Conservation (phyloP, 2,113 vertebrate genomes). For the Ceuthmochares aereus region DNA sequence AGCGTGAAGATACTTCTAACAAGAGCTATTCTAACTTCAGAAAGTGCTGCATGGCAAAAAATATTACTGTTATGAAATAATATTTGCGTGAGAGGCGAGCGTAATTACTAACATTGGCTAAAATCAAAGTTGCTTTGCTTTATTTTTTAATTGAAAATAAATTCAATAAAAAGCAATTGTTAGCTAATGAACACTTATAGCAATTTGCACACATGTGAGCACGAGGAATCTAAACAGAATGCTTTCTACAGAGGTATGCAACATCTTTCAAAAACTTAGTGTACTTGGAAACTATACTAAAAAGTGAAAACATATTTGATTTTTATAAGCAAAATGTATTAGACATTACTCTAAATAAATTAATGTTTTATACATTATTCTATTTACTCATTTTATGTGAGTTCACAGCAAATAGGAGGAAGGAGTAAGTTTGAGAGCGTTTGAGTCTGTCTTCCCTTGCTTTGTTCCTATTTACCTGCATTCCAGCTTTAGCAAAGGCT, state of each 20-base stretch:
- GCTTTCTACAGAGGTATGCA: not conserved
- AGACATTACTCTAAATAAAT: not conserved
- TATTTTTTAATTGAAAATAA: constrained; percentile 32
- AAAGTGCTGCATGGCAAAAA: constrained; percentile 27
- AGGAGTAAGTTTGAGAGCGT: not conserved
- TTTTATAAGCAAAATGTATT: not conserved
- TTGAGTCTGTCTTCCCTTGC: not conserved
- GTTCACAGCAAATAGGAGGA: not conserved
- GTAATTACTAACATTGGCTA: constrained; percentile 46
- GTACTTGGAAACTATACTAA: not conserved
- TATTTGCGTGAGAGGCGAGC: not conserved
- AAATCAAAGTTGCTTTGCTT: constrained; percentile 27
- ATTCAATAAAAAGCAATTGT: not conserved
- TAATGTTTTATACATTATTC: not conserved
- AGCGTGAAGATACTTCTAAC: constrained; percentile 37
- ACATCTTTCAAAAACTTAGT: not conserved
- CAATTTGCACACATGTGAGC: not conserved
- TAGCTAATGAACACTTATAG: not conserved
- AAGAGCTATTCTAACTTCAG: constrained; percentile 39
- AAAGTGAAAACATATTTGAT: not conserved
- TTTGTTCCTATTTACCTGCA: not conserved
- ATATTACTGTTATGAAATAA: not conserved
- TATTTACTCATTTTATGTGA: not conserved
- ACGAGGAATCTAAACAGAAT: not conserved
- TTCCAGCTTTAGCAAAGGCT: not conserved